A percentile compares a stretch with the other conserved stretches of the same genome.
These are phyloP conservation scores for Sus scrofa DNA, from an alignment of 2,113 vertebrate species.

Conservation along the genomic window T2T-Sscrofa CM000823.6:338001-338500, in stretches of 20 bases:
- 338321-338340: background rate
- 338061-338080: background rate
- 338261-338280: background rate
- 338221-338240: background rate
- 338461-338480: background rate
- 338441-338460: background rate
- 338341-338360: background rate
- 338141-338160: rapidly evolving
- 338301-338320: background rate
- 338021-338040: background rate
- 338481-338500: background rate
- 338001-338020: background rate
- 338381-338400: background rate
- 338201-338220: background rate
- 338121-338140: background rate
- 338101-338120: background rate
- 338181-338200: rapidly evolving
- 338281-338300: background rate
- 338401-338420: no score
- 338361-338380: background rate
- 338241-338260: background rate
- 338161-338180: rapidly evolving
- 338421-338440: no score
- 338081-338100: background rate
- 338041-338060: background rate